Evolutionary conservation across 1,140 invertebrate species (phyloP).

Genomic region (Tetraneura akinire): DNA sequence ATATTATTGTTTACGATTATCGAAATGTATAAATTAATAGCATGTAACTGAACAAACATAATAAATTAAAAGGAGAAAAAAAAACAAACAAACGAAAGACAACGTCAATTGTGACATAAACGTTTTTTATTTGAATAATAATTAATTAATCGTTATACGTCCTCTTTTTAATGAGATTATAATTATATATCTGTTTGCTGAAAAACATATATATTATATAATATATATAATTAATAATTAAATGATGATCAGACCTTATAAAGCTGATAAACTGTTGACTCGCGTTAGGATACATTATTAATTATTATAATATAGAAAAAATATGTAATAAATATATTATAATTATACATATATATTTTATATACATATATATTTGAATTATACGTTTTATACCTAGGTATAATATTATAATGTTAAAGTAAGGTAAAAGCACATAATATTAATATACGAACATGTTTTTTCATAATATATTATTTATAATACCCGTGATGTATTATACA

Average conservation of each 20-base stretch:
- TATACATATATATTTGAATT: not conserved
- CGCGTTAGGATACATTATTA: not conserved
- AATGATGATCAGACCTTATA: conserved; percentile 33
- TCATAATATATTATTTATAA: not conserved
- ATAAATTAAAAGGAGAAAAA: too few relatives aligned
- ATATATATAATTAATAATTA: not conserved
- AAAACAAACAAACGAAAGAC: too few relatives aligned
- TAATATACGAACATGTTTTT: not conserved
- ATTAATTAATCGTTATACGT: not conserved
- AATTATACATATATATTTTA: conserved; percentile 10
- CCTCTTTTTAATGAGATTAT: conserved; percentile 10
- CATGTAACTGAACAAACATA: too few relatives aligned
- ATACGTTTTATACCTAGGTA: too few relatives aligned
- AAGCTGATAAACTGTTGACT: not conserved
- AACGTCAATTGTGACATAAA: conserved; percentile 33
- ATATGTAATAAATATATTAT: conserved; percentile 7
- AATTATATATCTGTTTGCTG: conserved; percentile 29
- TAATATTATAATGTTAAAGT: not conserved
- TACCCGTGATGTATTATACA: not conserved
- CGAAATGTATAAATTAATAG: too few relatives aligned
- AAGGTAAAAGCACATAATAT: not conserved
- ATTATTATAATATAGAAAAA: not conserved
- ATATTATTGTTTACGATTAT: too few relatives aligned
- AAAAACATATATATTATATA: not conserved
- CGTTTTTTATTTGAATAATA: conserved; percentile 19